Evolutionary conservation across 2,113 vertebrate species (phyloP), one percentile per base, ranked within the genome.

Genomic region (Hydrochoerus hydrochaeris): DNA sequence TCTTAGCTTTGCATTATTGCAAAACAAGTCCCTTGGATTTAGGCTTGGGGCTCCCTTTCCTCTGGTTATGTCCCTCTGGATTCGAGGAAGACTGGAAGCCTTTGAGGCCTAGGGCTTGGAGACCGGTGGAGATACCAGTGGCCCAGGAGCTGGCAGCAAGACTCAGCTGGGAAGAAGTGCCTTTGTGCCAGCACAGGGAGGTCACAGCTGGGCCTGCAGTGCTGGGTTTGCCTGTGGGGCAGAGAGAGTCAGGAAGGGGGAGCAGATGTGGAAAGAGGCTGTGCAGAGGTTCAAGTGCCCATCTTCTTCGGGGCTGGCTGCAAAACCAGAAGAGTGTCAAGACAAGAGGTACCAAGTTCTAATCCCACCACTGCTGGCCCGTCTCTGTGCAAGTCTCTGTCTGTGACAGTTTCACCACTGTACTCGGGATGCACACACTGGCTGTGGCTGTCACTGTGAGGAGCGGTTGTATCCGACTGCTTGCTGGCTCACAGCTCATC

Each of bases 131-230:
- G 73, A 75, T 30, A 1, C 58, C 63, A 2, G 0, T 52, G 54
- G 32, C 52, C 44, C 80, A 7, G 0, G 57, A 67, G 30, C 30
- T 0, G 0, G 26, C 0, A 0, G 9, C 22, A 9, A 38, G 41
- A n/a, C 41, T 94, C 54, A 22, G 35, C n/a, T 5, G 3, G 49
- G 57, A 12, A 35, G 52, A 88, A n/a, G 17, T 4, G 19, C 4
- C 16, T 57, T 83, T 57, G 58, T 24, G 60, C 78, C 24, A 32
- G 35, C 0, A 35, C 7, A 46, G 38, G 41, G 67, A 67, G 24
- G 60, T n/a, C 52, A 71, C 26, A 58, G 60, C 22, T 58, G 13
- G 65, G 38, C 63, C 71, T 77, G 8, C 0, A 0, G 4, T 16
- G 38, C 63, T 52, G 20, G 32, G 19, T 63, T 38, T 69, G 62